phyloP scores from a whole-genome alignment of 2,888 invertebrate species.

The Lingula anatina region DNA sequence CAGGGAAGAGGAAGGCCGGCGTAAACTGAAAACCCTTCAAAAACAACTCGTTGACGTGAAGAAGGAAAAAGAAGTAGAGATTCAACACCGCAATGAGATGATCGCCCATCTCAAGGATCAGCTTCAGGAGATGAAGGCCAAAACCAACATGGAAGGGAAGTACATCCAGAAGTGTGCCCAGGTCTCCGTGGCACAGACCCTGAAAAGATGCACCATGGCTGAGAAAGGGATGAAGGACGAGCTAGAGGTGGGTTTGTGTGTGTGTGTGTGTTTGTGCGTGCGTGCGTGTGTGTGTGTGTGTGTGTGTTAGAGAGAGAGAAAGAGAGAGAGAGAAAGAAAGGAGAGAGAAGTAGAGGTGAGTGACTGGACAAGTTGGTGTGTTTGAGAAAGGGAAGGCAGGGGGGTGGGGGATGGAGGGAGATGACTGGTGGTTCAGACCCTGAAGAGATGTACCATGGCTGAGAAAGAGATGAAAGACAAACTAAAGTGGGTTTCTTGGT shows the following conservation, averaged over 20 bases:
- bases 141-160: slow-evolving; percentile 52
- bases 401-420: no score
- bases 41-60: slow-evolving; percentile 42
- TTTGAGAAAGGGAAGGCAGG: no score
- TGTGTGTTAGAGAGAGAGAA: no score
- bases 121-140: slow-evolving; percentile 51
- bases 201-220: slow-evolving; percentile 38
- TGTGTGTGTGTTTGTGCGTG: no score
- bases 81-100: slow-evolving; percentile 49
- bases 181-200: slow-evolving; percentile 47
- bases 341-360: no score
- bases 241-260: slow-evolving; percentile 34
- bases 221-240: slow-evolving; percentile 41
- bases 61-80: slow-evolving; percentile 45
- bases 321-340: no score
- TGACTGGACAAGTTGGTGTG: no score
- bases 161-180: slow-evolving; percentile 51
- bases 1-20: slow-evolving; percentile 49
- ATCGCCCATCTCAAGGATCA: slow-evolving; percentile 51
- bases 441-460: slow-evolving; percentile 38
- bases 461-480: slow-evolving; percentile 42
- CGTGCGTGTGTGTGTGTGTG: no score
- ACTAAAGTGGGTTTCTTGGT: no score
- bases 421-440: no score
- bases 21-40: slow-evolving; percentile 38